A percentile compares a stretch with the other conserved stretches of the same genome.
These are phyloP conservation scores for Drosophila tropicalis DNA, from an alignment of 1,140 invertebrate genomes.

Conservation along the genomic window DNA sequence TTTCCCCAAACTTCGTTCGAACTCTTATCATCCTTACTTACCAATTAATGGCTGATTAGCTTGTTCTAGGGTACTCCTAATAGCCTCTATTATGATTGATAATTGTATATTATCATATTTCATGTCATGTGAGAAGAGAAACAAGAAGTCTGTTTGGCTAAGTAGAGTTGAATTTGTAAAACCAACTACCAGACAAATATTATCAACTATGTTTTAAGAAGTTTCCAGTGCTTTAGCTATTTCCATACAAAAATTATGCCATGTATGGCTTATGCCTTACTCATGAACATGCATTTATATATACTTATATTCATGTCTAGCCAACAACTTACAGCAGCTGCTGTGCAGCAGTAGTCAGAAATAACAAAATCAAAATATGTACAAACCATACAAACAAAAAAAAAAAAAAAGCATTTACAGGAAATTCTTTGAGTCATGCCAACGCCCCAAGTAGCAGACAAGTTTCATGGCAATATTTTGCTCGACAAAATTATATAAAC, in stretches of 20 bases:
- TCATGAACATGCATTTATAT: too few relatives aligned
- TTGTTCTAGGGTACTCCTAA: too few relatives aligned
- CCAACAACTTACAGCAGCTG: slow-evolving; percentile 43
- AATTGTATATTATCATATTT: too few relatives aligned
- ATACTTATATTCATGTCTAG: neutral
- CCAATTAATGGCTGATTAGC: too few relatives aligned
- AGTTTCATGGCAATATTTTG: slow-evolving; percentile 57
- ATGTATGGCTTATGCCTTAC: neutral
- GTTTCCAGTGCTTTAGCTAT: neutral
- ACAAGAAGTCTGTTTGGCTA: too few relatives aligned
- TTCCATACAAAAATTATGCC: neutral
- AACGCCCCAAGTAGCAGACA: slow-evolving; percentile 67
- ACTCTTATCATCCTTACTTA: too few relatives aligned
- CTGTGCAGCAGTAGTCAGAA: slow-evolving; percentile 25
- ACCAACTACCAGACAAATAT: too few relatives aligned
- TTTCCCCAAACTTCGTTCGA: too few relatives aligned
- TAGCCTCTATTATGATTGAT: too few relatives aligned
- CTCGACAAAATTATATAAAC: slow-evolving; percentile 73
- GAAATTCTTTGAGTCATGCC: slow-evolving; percentile 73
- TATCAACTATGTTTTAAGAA: neutral
- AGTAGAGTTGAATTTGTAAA: too few relatives aligned
- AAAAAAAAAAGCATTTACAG: slow-evolving; percentile 35
- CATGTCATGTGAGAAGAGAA: too few relatives aligned
- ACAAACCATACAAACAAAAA: neutral
- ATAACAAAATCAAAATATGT: slow-evolving; percentile 42